Evolutionary conservation across 2,888 invertebrate genomes (phyloP).

Genomic region (Drosophila algonquin): DNA sequence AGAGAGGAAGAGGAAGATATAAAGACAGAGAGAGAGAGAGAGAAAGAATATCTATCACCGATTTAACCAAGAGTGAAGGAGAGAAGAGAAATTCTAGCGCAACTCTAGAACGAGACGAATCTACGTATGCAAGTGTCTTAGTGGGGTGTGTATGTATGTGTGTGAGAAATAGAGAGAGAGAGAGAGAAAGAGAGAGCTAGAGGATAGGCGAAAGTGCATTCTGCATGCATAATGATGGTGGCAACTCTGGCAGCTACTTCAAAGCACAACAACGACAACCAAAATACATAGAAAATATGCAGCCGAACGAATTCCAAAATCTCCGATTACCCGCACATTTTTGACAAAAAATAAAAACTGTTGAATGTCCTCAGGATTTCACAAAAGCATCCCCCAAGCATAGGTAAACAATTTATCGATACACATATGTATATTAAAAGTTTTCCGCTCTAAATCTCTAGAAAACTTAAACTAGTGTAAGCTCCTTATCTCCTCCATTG

Average conservation of each 20-base stretch:
- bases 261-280: conserved; percentile 9
- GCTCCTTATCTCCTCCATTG: too few relatives aligned
- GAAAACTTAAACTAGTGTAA: too few relatives aligned
- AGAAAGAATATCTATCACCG: conserved; percentile 29
- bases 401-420: too few relatives aligned
- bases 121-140: conserved; percentile 16
- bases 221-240: conserved; percentile 35
- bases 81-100: conserved; percentile 14
- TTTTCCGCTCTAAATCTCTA: too few relatives aligned
- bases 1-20: conserved; percentile 39
- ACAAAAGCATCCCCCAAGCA: too few relatives aligned
- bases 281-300: not conserved
- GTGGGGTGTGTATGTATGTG: conserved; percentile 7
- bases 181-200: conserved; percentile 13
- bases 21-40: conserved; percentile 25
- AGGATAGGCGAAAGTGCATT: conserved; percentile 23
- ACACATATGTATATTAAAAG: too few relatives aligned
- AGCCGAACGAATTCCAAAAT: not conserved
- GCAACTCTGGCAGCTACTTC: conserved; percentile 29
- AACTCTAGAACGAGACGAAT: conserved; percentile 40
- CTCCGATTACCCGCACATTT: too few relatives aligned
- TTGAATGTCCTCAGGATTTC: too few relatives aligned
- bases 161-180: conserved; percentile 16
- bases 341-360: too few relatives aligned
- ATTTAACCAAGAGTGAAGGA: conserved; percentile 26